Percentiles rank a stretch among this genome's conserved stretches.
Conservation (phyloP, 2,888 invertebrate genomes). For the Tenthredo amoena region DNA sequence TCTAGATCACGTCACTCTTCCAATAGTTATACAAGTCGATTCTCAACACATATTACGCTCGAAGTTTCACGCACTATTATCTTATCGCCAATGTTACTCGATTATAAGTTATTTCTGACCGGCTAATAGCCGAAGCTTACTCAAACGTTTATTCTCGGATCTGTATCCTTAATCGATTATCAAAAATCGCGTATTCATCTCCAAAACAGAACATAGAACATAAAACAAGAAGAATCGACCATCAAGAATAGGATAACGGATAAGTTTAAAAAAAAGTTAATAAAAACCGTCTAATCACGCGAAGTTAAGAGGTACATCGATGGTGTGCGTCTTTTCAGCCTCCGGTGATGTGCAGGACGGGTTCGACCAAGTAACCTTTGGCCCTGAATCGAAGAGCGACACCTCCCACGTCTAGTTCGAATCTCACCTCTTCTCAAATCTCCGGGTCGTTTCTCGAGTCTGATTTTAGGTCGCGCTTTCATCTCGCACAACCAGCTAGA, state of each 20-base stretch:
- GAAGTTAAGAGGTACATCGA: background rate
- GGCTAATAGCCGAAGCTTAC: background rate
- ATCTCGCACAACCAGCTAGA: background rate
- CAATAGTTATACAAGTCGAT: background rate
- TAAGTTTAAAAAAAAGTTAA: background rate
- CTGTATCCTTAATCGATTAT: background rate
- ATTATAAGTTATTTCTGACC: background rate
- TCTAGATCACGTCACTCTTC: slow-evolving; percentile 58
- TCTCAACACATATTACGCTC: background rate
- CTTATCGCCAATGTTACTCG: background rate
- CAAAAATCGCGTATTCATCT: background rate
- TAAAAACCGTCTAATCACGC: background rate
- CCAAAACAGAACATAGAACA: too few species aligned
- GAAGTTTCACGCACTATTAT: background rate
- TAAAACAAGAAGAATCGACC: background rate
- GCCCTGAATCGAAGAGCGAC: slow-evolving; percentile 56
- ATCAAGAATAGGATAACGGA: background rate
- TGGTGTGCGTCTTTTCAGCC: slow-evolving; percentile 52
- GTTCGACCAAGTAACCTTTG: slow-evolving; percentile 59
- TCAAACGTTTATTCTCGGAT: background rate
- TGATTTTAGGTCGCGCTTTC: slow-evolving; percentile 47
- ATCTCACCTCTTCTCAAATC: slow-evolving; percentile 17
- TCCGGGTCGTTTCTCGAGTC: slow-evolving; percentile 4
- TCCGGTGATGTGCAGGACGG: slow-evolving; percentile 36
- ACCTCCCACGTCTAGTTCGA: slow-evolving; percentile 53